phyloP scores from a whole-genome alignment of 2,888 invertebrate species.

The Brachypalpus laphriformis region DNA sequence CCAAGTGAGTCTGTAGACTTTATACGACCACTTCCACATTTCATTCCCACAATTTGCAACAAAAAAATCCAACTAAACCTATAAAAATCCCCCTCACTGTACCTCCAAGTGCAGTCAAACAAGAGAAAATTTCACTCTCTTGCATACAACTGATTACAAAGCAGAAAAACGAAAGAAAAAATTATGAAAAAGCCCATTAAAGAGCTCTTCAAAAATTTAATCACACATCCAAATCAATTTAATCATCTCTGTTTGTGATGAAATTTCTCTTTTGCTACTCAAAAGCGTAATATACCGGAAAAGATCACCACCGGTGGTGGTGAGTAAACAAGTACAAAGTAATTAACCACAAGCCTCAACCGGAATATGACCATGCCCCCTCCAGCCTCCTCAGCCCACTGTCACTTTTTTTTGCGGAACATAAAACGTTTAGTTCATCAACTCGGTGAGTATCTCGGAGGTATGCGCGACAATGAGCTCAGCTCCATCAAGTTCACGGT shows the following conservation, averaged over 20 bases:
- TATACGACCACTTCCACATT: neutral
- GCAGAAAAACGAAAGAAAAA: neutral
- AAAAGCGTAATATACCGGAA: slow-evolving; percentile 27
- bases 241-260: slow-evolving; percentile 41
- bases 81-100: neutral
- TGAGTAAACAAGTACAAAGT: slow-evolving; percentile 47
- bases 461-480: slow-evolving; percentile 59
- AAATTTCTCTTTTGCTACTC: slow-evolving; percentile 58
- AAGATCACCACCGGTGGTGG: slow-evolving; percentile 3
- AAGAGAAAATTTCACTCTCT: slow-evolving; percentile 34
- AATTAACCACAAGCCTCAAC: slow-evolving; percentile 57
- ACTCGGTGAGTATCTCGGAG: slow-evolving; percentile 18
- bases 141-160: neutral
- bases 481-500: slow-evolving; percentile 55
- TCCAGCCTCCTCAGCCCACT: neutral
- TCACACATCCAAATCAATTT: slow-evolving; percentile 40
- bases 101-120: neutral
- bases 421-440: slow-evolving; percentile 47
- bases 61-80: neutral
- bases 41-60: neutral
- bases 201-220: slow-evolving; percentile 33
- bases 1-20: neutral
- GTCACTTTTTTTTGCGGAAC: slow-evolving; percentile 23
- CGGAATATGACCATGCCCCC: slow-evolving; percentile 39
- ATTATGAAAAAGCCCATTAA: slow-evolving; percentile 13